Percentiles rank a stretch among this genome's conserved stretches.
phyloP scores from a whole-genome alignment of 1,140 invertebrate species.

The Trachymyrmex septentrionalis region DNA sequence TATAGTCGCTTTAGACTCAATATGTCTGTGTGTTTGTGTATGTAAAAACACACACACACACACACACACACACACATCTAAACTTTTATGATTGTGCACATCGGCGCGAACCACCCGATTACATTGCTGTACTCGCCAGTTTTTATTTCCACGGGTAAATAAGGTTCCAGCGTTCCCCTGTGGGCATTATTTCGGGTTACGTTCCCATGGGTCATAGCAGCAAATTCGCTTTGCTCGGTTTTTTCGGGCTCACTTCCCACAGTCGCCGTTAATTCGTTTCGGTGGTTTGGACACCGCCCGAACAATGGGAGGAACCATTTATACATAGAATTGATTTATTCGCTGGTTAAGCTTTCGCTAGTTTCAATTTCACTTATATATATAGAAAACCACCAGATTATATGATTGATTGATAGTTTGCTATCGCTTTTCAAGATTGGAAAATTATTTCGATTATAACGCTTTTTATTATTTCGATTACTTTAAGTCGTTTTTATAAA shows the following conservation, averaged over 20 bases:
- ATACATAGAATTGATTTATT: constrained; percentile 53
- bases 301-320: constrained; percentile 23
- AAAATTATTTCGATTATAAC: too few relatives aligned
- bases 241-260: constrained; percentile 35
- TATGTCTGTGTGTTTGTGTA: background rate
- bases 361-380: too few relatives aligned
- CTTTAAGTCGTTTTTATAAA: background rate
- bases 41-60: too few relatives aligned
- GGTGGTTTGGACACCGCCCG: constrained; percentile 23
- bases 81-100: constrained; percentile 15
- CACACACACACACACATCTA: background rate
- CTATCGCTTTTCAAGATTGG: too few relatives aligned
- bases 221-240: constrained; percentile 62
- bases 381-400: too few relatives aligned
- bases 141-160: constrained; percentile 64
- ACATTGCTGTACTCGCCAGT: constrained; percentile 26
- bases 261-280: constrained; percentile 61
- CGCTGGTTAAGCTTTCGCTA: constrained; percentile 29
- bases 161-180: constrained; percentile 31
- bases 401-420: too few relatives aligned
- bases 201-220: constrained; percentile 51
- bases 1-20: background rate
- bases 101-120: constrained; percentile 4
- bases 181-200: constrained; percentile 60
- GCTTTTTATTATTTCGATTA: constrained; percentile 18